Evolutionary conservation across 2,113 vertebrate genomes (phyloP).

Genomic region (Cnemophilus loriae): DNA sequence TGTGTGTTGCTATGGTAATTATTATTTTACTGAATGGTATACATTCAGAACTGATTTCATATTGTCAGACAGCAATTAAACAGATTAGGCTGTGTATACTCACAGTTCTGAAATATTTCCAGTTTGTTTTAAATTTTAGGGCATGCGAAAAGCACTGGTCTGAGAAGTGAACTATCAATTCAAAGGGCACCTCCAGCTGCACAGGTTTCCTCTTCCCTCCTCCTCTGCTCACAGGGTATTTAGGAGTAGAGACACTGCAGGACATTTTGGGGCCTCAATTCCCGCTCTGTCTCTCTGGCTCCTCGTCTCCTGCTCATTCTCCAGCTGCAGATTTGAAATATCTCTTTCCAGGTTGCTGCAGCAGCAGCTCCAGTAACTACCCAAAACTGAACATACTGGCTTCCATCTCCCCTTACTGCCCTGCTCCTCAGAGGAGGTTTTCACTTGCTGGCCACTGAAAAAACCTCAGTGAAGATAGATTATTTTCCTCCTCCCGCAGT

Average conservation of each 20-base stretch:
- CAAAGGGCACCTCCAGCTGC: neutral
- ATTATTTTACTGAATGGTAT: conserved; percentile 67
- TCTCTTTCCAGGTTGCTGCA: neutral
- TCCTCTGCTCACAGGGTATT: neutral
- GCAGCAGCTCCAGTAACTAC: neutral
- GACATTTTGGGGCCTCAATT: neutral
- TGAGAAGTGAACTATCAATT: neutral
- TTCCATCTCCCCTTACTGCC: neutral
- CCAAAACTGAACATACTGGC: neutral
- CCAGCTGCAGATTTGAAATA: neutral
- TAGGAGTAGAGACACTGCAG: neutral
- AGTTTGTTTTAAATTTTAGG: conserved; percentile 32
- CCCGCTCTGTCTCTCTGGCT: neutral
- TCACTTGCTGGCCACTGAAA: neutral
- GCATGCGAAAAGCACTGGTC: neutral
- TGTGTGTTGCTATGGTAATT: conserved; percentile 72
- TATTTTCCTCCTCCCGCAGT: neutral
- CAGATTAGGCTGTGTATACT: conserved; percentile 59
- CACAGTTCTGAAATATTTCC: conserved; percentile 15
- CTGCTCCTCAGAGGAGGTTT: neutral
- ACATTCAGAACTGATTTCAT: conserved; percentile 64
- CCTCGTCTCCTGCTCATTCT: neutral
- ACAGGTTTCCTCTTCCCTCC: neutral
- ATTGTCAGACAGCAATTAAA: conserved; percentile 65
- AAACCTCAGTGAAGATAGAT: neutral